Percentiles rank a stretch among this genome's conserved stretches.
phyloP scores from a whole-genome alignment of 1,140 invertebrate genomes.

The Lasaia peninsularis region DNA sequence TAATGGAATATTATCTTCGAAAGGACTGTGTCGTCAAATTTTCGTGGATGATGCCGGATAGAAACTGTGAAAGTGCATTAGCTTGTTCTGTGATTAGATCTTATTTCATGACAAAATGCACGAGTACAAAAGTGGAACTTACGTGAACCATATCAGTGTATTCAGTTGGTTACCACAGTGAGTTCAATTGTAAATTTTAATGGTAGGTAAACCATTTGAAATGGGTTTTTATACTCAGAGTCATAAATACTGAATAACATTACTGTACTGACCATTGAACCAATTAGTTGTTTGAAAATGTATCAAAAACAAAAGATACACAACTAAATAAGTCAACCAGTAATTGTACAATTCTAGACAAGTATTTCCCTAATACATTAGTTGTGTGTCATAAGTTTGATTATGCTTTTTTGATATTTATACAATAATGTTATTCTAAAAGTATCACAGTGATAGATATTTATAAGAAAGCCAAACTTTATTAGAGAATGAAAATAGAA shows the following conservation, averaged over 20 bases:
- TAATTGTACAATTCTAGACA: too few relatives aligned
- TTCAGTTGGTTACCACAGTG: constrained; percentile 66
- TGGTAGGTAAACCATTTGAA: background rate
- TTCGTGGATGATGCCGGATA: constrained; percentile 68
- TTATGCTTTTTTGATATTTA: too few relatives aligned
- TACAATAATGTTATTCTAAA: too few relatives aligned
- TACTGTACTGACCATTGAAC: background rate
- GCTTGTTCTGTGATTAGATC: constrained; percentile 51
- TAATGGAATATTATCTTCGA: constrained; percentile 54
- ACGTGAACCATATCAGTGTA: constrained; percentile 62
- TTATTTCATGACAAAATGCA: constrained; percentile 63
- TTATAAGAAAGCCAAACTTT: too few relatives aligned
- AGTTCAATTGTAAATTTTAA: constrained; percentile 33
- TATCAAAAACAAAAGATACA: too few relatives aligned
- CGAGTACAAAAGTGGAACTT: constrained; percentile 66
- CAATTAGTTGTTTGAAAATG: too few relatives aligned
- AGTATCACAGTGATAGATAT: too few relatives aligned
- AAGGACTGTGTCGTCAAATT: constrained; percentile 65
- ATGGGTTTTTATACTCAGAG: background rate
- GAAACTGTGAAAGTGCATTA: constrained; percentile 64
- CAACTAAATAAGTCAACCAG: too few relatives aligned
- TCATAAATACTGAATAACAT: background rate
- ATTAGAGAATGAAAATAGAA: too few relatives aligned
- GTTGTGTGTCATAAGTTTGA: too few relatives aligned
- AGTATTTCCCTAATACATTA: too few relatives aligned